Evolutionary conservation across 2,113 vertebrate genomes (phyloP).

Genomic region (Toxostoma redivivum): DNA sequence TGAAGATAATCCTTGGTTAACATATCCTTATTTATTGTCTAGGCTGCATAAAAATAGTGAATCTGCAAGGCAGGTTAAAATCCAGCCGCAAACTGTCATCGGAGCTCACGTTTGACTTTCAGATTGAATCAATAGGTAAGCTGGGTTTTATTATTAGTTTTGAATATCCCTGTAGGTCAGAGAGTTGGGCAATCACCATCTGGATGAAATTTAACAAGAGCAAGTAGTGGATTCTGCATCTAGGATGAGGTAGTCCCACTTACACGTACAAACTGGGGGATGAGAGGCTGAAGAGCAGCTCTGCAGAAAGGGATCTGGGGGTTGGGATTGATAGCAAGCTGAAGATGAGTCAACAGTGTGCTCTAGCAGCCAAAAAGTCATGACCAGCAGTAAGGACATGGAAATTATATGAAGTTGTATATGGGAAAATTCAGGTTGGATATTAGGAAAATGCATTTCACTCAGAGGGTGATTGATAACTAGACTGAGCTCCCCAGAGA

Average conservation of each 20-base stretch:
- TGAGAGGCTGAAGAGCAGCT: neutral
- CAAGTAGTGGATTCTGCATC: neutral
- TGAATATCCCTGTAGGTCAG: neutral
- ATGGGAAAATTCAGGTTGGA: neutral
- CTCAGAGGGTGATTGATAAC: accelerated
- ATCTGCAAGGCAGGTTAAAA: slow-evolving; percentile 94
- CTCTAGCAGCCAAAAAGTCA: neutral
- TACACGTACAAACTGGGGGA: accelerated
- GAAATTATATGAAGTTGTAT: neutral
- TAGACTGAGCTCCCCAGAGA: neutral
- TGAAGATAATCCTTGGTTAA: neutral
- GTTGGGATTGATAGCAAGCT: neutral
- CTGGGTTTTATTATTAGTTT: neutral
- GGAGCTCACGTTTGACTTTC: slow-evolving; percentile 97
- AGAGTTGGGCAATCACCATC: neutral
- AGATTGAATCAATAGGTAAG: slow-evolving; percentile 95
- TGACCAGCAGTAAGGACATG: neutral
- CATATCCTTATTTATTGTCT: neutral
- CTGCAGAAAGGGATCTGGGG: neutral
- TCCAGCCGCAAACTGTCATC: slow-evolving; percentile 95
- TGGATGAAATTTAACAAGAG: neutral
- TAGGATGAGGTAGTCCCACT: neutral
- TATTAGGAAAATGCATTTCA: neutral
- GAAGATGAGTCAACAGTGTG: neutral
- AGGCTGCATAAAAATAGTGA: slow-evolving; percentile 99